Base-by-base conservation (phyloP, 2,888 invertebrate species). In the Aelia acuminata region DNA sequence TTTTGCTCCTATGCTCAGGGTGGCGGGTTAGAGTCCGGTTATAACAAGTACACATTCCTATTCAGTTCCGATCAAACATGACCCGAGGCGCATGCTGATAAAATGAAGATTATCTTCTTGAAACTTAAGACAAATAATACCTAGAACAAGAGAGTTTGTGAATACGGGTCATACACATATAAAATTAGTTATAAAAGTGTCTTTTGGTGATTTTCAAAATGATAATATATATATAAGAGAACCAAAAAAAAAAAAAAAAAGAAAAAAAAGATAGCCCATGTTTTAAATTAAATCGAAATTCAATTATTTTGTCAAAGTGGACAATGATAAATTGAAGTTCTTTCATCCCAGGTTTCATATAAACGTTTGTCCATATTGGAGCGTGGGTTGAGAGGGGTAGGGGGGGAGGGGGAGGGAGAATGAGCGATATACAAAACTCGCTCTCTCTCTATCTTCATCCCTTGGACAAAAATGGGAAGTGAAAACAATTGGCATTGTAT, bases 261-360 rank as follows among this genome's bases (percentile, higher is more conserved):
- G 22, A 57, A 57, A 57, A 57, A 57, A 57, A 15, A 7, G 5
- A 70, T 18, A 70, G 63, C 18, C 7, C 5, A 35, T 18, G 31
- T 70, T 70, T 35, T 0, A 8, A 70, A 70, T 70, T 70, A 35
- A 35, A 70, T 70, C 63, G 63, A 35, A 35, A 70, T 70, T 70
- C 63, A 70, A 70, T 70, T 70, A 35, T 70, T 70, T 70, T 70
- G 63, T 70, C 63, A 70, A 70, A 70, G 63, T 13, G 31, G 35
- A 70, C 31, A 35, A 70, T 18, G 63, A 70, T 70, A 70, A 70
- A 70, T 70, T 70, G 63, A 70, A 70, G 18, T 35, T 35, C 63
- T 70, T 70, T 70, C 35, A 70, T 35, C 31, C 63, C 13, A 70
- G 20, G 31, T 70, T 35, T 70, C 63, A 70, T 26, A 57, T 57